Conservation (phyloP, 2,888 invertebrate genomes). For the Muschampia staudingeri region DNA sequence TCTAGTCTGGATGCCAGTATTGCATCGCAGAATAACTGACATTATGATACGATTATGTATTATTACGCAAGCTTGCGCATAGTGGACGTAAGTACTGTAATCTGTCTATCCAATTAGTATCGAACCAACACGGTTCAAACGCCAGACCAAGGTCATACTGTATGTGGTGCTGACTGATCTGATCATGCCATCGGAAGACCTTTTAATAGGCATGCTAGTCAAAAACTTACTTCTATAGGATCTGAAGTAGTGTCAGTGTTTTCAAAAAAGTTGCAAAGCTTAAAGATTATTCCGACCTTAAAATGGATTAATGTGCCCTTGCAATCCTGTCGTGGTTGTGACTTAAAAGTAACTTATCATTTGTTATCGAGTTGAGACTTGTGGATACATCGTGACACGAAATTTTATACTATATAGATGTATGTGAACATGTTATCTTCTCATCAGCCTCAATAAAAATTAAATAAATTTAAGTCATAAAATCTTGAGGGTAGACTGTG, state of each 20-base stretch:
- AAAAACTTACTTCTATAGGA: not conserved
- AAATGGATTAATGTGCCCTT: too few relatives aligned
- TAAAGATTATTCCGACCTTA: too few relatives aligned
- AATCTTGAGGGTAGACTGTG: too few relatives aligned
- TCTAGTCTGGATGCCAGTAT: not conserved
- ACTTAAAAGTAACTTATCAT: too few relatives aligned
- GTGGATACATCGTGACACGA: too few relatives aligned
- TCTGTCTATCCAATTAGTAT: slow-evolving; percentile 23
- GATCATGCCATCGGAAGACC: not conserved
- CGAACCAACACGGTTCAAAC: slow-evolving; percentile 8
- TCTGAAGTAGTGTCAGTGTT: not conserved
- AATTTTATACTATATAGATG: too few relatives aligned
- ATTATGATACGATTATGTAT: not conserved
- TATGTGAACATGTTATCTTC: too few relatives aligned
- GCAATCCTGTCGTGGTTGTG: too few relatives aligned
- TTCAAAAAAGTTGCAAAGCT: too few relatives aligned
- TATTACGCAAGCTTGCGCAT: slow-evolving; percentile 11
- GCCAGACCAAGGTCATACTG: not conserved
- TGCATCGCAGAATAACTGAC: not conserved
- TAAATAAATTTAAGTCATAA: too few relatives aligned
- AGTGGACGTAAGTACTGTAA: not conserved
- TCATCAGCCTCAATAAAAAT: too few relatives aligned
- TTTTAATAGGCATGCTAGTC: not conserved
- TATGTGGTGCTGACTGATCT: not conserved
- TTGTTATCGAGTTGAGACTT: too few relatives aligned